Percentiles rank a stretch among this genome's conserved stretches.
phyloP scores from a whole-genome alignment of 2,888 invertebrate species.

The Eutolmus rufibarbis region DNA sequence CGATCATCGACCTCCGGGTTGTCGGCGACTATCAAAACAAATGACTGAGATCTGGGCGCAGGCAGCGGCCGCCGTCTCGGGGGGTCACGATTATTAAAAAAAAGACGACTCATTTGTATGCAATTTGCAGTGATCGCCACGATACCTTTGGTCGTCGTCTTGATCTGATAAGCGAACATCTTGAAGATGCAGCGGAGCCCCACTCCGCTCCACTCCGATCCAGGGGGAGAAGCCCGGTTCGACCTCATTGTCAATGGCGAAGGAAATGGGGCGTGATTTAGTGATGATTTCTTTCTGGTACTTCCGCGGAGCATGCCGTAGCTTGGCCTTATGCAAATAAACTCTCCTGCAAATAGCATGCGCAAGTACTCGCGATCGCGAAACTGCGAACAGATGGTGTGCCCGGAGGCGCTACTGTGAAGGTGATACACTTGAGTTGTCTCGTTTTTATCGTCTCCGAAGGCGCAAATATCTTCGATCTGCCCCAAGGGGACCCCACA shows the following conservation, averaged over 20 bases:
- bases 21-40: slow-evolving; percentile 1
- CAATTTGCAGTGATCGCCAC: slow-evolving; percentile 8
- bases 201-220: not conserved
- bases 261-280: slow-evolving; percentile 2
- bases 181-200: not conserved
- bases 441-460: not conserved
- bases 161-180: slow-evolving; percentile 21
- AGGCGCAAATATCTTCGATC: not conserved
- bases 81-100: slow-evolving; percentile 28
- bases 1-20: not conserved
- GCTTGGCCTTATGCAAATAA: not conserved
- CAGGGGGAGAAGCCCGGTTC: not conserved
- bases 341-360: not conserved
- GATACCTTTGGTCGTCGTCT: not conserved
- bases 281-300: not conserved
- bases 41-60: not conserved
- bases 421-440: not conserved
- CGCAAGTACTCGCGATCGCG: not conserved
- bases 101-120: slow-evolving; percentile 11
- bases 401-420: not conserved
- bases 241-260: not conserved
- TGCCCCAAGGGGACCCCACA: not conserved
- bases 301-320: not conserved
- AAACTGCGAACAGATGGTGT: not conserved
- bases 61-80: not conserved